Base-by-base conservation (phyloP, 2,888 invertebrate species). In the Drosophila imparisetae region DNA sequence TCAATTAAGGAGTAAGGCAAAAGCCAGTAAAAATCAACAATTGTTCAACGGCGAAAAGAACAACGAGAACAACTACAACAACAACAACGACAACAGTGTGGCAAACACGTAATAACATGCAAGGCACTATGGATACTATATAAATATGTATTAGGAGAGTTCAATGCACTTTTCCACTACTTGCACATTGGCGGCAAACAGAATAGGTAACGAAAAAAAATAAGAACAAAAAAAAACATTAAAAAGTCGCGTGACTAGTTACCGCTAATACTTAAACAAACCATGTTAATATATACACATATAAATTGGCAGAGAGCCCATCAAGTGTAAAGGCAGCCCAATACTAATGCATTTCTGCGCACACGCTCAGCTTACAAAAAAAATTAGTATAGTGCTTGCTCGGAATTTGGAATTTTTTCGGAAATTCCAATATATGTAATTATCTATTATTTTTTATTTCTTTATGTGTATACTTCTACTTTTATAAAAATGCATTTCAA, bases 11-110 rank as follows among this genome's bases (percentile, higher is more conserved):
- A 66, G 57, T 63, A 73, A 72, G 66, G 69, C 69, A 68, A 42
- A 72, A 76, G 72, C 67, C 81, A 81, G 86, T 88, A 77, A 86
- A 86, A 81, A 84, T 86, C 75, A 73, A 81, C 80, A 69, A 69
- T 65, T 68, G 68, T 70, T 81, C 68, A 71, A 74, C 74, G 66
- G 60, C 63, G 45, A 65, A 75, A 65, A 27, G 54, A 55, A 55
- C 18, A 36, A 54, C 24, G 36, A 36, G 24, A 54, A 38, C 8
- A 52, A n/a, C 10, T 32, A 32, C 34, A 34, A 24, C 10, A 53
- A 30, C 5, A 52, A 21, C 32, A 53, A 24, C 10, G 18, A 15
- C 53, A 54, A 59, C 53, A 53, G 50, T 66, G 45, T 61, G 48
- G 66, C 69, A 63, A 53, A 58, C 63, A 40, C 63, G 80, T 60